Evolutionary conservation across 1,140 invertebrate genomes (phyloP), one percentile per base, ranked within the genome.

Genomic region (Drosophila melanica): DNA sequence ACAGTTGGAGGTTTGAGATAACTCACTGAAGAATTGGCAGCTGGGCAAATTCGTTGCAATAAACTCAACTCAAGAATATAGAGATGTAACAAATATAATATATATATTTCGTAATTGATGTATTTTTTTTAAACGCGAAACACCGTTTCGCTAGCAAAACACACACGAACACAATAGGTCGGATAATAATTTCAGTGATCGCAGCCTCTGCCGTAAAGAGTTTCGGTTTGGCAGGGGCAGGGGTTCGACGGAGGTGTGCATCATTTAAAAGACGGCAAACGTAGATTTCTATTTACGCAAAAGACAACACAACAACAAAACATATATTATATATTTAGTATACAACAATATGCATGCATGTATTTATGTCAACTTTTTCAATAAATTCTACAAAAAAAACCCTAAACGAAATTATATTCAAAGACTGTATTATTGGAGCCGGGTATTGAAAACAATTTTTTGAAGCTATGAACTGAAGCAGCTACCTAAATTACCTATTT

Each of bases 361-460:
- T 91, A 91, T 91, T 91, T 91, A 91, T 91, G 87, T 91, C 87
- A 81, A 91, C 86, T 91, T 91, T 90, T 90, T 90, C 86, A 91
- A 91, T 89, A 91, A 91, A 91, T 90, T 90, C 84, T 79, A 78
- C 75, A 90, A 75, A 79, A 86, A 76, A 68, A 58, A 63, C 60
- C 33, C 39, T 50, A 54, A 73, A 33, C 18, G 23, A 11, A 47
- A 59, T 11, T 14, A 5, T 18, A 8, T 30, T 18, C 1, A 10
- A 55, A 30, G 18, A 57, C 14, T 9, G 10, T 54, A 33, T 47
- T 37, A 23, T 27, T 12, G 39, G 14, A 8, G 54, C 8, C 27
- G 6, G 48, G 48, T 0, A 3, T 10, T 35, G 8, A 9, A 35
- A 8, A 3, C 33, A 33, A 33, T 7, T 7, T 33, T 33, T 33